phyloP scores from a whole-genome alignment of 2,797 vertebrate species.

The Lates japonicus region DNA sequence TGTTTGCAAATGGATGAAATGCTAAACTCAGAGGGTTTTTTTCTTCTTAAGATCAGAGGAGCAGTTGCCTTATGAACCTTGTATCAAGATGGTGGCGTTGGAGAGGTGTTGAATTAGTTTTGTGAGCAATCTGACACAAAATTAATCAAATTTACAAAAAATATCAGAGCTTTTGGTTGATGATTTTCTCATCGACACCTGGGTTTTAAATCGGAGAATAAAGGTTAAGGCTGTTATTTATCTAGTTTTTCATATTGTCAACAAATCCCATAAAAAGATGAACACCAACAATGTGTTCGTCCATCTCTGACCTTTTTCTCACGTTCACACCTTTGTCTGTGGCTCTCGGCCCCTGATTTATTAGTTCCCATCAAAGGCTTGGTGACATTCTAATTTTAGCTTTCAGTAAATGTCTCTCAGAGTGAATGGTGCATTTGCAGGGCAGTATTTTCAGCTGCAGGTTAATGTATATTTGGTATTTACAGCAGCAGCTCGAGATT shows the following conservation, averaged over 20 bases:
- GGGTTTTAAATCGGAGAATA: neutral
- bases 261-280: neutral
- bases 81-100: neutral
- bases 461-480: neutral
- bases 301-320: neutral
- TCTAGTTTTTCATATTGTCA: neutral
- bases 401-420: neutral
- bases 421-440: neutral
- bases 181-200: neutral
- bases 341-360: neutral
- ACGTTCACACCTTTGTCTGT: neutral
- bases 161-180: neutral
- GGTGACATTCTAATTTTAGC: too few species aligned
- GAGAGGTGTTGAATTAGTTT: neutral
- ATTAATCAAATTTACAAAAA: neutral
- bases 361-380: neutral
- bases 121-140: neutral
- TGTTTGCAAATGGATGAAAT: conserved; percentile 28
- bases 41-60: neutral
- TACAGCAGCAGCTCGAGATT: neutral
- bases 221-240: neutral
- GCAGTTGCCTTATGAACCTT: neutral
- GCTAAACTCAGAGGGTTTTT: conserved; percentile 12
- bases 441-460: neutral
- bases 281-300: neutral